Evolutionary conservation across 2,888 invertebrate genomes (phyloP), one percentile per base, ranked within the genome.

Genomic region (Cheilosia impressa): DNA sequence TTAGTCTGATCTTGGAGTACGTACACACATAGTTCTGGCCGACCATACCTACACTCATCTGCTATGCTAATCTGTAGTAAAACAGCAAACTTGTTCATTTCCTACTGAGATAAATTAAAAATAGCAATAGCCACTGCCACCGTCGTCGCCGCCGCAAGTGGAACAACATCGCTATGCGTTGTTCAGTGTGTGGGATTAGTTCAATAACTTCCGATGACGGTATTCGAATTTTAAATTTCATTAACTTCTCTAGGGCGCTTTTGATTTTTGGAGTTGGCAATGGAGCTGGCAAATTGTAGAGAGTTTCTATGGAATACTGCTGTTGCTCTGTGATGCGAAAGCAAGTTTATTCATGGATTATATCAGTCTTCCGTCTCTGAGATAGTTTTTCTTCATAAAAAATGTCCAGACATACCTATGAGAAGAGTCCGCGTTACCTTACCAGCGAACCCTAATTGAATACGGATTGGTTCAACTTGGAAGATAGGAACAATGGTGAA

Each of bases 131-230:
- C 22, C 22, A 10, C 60, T 66, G 58, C 10, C 45, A 17, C 7
- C 17, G 17, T 31, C 4, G 3, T 9, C 2, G 47, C 2, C 47
- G 17, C n/a, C 24, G 31, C 24, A 34, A 52, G 38, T 10, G 27
- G 17, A 27, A 9, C n/a, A 62, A 38, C 57, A 58, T 19, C 34
- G 13, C 3, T 15, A 43, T 69, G 68, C 62, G 62, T 57, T 69
- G n/a, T 6, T 41, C 52, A 68, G 75, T 65, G 79, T 65, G 79
- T 84, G 71, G 80, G 80, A 84, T 75, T 78, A 80, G 80, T 76
- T 84, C 84, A 76, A 84, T 84, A 80, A 84, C 75, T 76, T 79
- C 71, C 79, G 69, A 75, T 84, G 84, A 84, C 84, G 84, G 41
- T 75, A 71, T 76, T 79, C 53, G 41, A 66, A 63, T 55, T 71